Evolutionary conservation across 2,797 vertebrate genomes (phyloP).

Genomic region (Chromobotia macracanthus): DNA sequence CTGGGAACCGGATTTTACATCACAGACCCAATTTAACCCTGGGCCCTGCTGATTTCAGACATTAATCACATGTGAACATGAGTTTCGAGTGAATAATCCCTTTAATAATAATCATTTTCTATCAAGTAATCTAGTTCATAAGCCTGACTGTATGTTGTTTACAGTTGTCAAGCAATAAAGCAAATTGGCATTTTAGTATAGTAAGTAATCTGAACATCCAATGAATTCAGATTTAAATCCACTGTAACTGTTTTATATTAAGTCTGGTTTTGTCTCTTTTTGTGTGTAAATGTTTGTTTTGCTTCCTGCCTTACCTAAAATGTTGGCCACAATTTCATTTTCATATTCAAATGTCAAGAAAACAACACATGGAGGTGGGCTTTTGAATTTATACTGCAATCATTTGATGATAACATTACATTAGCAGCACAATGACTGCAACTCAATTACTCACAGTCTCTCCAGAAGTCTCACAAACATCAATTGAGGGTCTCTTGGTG

Average conservation of each 20-base stretch:
- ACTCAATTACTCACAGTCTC: background rate
- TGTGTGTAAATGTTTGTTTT: background rate
- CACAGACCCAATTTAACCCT: background rate
- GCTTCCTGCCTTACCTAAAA: background rate
- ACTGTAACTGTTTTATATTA: background rate
- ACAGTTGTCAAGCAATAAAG: too few relatives aligned
- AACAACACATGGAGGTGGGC: background rate
- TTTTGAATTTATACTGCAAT: background rate
- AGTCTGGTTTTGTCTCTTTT: background rate
- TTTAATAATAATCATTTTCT: too few relatives aligned
- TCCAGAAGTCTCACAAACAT: conserved; percentile 8
- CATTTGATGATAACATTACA: background rate
- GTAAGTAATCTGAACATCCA: too few relatives aligned
- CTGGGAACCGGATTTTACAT: conserved; percentile 8
- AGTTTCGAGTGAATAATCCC: background rate
- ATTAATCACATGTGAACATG: conserved; percentile 21
- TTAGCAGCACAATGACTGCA: background rate
- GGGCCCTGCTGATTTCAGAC: background rate
- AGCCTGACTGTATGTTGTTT: too few relatives aligned
- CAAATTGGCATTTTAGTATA: too few relatives aligned
- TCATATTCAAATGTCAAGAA: background rate
- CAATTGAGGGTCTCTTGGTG: background rate
- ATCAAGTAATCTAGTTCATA: too few relatives aligned
- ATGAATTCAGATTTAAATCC: too few relatives aligned
- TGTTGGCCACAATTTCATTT: background rate